Evolutionary conservation across 2,888 invertebrate species (phyloP), one percentile per base, ranked within the genome.

Genomic region (Eretmocerus hayati): DNA sequence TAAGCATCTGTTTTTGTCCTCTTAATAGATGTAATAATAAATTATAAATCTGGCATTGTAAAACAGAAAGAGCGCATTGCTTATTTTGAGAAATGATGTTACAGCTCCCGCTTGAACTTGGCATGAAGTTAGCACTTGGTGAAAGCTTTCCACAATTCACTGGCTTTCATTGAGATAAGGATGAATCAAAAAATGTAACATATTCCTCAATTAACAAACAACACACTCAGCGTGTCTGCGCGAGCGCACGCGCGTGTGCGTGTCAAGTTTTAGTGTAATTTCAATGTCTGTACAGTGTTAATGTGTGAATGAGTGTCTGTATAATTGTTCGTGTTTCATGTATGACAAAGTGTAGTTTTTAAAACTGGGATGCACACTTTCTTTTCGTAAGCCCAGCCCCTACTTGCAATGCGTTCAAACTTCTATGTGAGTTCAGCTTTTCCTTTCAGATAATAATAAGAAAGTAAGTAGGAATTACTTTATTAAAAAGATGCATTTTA

Each of bases 391-490:
- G 55, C 59, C 60, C 60, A 65, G 61, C 52, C 57, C 55, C 56
- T 55, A 61, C 62, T 66, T 62, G 64, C 62, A 66, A 63, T 62
- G 59, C 60, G 62, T 62, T 59, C 58, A 64, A 65, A 62, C 59
- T 63, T 59, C 60, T 56, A 39, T 61, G 59, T 58, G 59, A 58
- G 54, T 56, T 50, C 67, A 41, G 43, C 73, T 71, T 74, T 67
- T 75, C 74, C 74, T 76, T 77, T 77, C 76, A 76, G 74, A 74
- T 76, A 75, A 76, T 75, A 74, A 72, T 65, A 65, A 62, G 62
- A 63, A 62, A 62, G 61, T 65, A 62, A 64, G 61, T 63, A 59
- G 53, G 57, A 63, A 54, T 66, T 65, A 63, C 64, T 66, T 64
- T 56, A 62, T 62, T 65, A 60, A 61, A 62, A 64, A 63, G 58